Base-by-base conservation (phyloP, 30 jellyfish, hydroid and myxozoan genomes). In the Pseudorhiza aurosa region DNA sequence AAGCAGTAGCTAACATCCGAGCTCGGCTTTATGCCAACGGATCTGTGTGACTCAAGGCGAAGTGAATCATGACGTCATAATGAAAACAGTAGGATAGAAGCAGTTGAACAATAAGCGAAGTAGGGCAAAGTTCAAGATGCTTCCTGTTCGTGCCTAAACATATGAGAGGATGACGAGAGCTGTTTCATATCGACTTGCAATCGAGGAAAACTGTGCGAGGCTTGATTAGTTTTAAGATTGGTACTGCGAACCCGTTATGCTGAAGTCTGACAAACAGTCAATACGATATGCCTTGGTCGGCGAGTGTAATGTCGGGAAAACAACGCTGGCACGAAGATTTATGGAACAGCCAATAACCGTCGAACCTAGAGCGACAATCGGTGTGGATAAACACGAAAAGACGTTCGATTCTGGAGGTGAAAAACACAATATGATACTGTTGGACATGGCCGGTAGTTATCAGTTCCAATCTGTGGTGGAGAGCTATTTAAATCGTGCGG, bases 281-380 rank as follows among this genome's bases (percentile, higher is more conserved):
- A 65, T 81, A 4, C 60, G 70, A 21, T 26, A 65, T 4, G 92
- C 92, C 3, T 22, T 81, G 72, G 77, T 82, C 30, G 97, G 97
- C 22, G 97, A 90, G 51, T 47, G 93, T 18, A 88, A 78, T 0
- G 97, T 90, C 24, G 97, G 97, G 12, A 90, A 90, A 39, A 82
- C 88, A 17, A 79, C 93, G 19, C 63, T 90, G n/a, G 74, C 55
- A 4, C 63, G 82, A 55, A 72, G 90, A 42, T 65, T 65, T 37
- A 35, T 68, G 50, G 29, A 46, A 9, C 76, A 87, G 29, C 35
- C 11, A 25, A 64, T 65, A 33, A 35, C 68, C 30, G 77, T 51
- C 1, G 58, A 77, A 26, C 47, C 85, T 30, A 31, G 45, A 35
- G 44, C 95, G 57, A 90, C 97, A 28, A 84, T 90, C 40, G 97